Percentiles rank a stretch among this genome's conserved stretches.
phyloP scores from a whole-genome alignment of 2,888 invertebrate genomes.

The Andrena bicolor region DNA sequence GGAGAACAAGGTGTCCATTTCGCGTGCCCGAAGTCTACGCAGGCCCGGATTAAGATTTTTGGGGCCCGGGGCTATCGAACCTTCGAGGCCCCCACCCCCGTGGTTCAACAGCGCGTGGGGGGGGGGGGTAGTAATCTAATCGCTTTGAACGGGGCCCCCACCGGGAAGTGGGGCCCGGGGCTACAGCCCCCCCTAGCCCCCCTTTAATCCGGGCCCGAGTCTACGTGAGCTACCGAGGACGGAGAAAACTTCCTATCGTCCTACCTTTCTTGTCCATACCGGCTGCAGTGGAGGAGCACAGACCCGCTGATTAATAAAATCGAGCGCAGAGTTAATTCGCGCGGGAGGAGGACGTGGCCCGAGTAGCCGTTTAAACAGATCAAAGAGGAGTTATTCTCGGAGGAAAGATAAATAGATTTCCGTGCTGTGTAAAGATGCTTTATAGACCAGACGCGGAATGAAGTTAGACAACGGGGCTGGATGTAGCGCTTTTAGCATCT shows the following conservation, averaged over 20 bases:
- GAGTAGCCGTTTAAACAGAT: constrained; percentile 55
- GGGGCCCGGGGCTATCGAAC: too few relatives aligned
- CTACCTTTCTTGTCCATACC: constrained; percentile 51
- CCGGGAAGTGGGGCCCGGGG: too few relatives aligned
- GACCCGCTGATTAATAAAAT: constrained; percentile 19
- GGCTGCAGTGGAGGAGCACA: constrained; percentile 12
- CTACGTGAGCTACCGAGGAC: not conserved
- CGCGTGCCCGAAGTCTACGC: too few relatives aligned
- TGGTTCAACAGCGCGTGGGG: too few relatives aligned
- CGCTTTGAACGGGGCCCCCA: too few relatives aligned
- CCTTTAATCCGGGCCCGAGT: too few relatives aligned
- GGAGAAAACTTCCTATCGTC: not conserved
- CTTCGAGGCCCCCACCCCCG: too few relatives aligned
- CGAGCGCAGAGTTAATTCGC: constrained; percentile 42
- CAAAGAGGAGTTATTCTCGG: constrained; percentile 68
- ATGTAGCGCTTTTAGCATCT: constrained; percentile 49
- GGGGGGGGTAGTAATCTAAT: too few relatives aligned
- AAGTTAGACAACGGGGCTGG: constrained; percentile 45
- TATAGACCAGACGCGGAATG: constrained; percentile 57
- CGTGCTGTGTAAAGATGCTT: constrained; percentile 60
- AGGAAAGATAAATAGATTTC: constrained; percentile 69
- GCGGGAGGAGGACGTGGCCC: not conserved
- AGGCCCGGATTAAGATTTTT: too few relatives aligned
- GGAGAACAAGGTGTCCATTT: constrained; percentile 9
- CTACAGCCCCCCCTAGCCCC: too few relatives aligned